Base-by-base conservation (phyloP, 2,797 vertebrate genomes). In the Distichodus sexfasciatus region DNA sequence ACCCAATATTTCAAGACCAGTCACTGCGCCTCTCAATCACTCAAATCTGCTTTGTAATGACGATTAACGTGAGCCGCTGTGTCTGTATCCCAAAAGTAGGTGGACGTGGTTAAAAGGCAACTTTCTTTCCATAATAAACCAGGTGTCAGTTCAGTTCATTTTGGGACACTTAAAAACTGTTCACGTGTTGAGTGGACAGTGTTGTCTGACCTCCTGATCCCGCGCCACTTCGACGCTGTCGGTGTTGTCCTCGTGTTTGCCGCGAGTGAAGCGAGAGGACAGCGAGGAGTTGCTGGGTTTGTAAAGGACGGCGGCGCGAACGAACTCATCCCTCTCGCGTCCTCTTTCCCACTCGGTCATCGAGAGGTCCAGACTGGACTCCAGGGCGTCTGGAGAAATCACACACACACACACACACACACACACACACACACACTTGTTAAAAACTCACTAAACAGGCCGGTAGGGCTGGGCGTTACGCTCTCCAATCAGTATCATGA, bases 281-380 rank as follows among this genome's bases (percentile, higher is more conserved):
- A 99, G 86, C 0, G 84, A 75, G 0, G 94, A 91, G 15, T 75
- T 91, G 31, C 89, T 87, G 4, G 95, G 84, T 1, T 87, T 85
- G 24, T 95, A 99, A 5, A 98, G 83, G 82, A 89, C 40, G 0
- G 96, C 95, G 0, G 97, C 92, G 0, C 93, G 89, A 1, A 91
- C 69, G 44, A 98, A 98, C 84, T 99, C 95, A 0, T 98, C 95
- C 44, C 84, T 86, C 55, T 98, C 97, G 0, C 94, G 85, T 53
- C 92, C 88, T 33, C 91, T 88, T 76, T 98, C 96, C 96, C 97
- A 98, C 66, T 96, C 96, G 0, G 94, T 94, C 93, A 95, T 90
- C 0, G 1, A 66, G 0, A 83, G 70, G 69, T 98, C 95, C 77
- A 94, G 71, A 72, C 89, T 92, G 1, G 41, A 84, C 6, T 94